Conservation (phyloP, 2,113 vertebrate genomes). For the Nicator chloris region DNA sequence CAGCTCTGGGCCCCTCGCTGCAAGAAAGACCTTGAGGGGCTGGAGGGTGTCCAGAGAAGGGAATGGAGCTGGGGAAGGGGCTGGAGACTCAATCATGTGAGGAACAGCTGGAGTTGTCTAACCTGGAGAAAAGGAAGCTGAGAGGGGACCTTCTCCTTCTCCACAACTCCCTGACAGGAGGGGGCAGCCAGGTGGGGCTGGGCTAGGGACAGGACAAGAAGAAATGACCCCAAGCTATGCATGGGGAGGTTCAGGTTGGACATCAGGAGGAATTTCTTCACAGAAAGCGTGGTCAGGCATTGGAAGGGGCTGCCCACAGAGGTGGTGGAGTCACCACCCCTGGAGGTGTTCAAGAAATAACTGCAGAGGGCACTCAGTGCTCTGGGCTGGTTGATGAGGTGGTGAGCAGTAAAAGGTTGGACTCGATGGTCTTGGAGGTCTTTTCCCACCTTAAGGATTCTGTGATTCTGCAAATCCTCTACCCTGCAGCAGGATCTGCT, state of each 20-base stretch:
- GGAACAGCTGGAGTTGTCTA: not conserved
- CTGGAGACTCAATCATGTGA: not conserved
- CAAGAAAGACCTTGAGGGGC: not conserved
- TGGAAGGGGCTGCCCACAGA: not conserved
- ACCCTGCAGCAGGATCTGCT: not conserved
- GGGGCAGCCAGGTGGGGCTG: rapidly evolving
- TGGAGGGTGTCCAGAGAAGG: not conserved
- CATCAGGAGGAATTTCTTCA: not conserved
- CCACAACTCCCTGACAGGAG: not conserved
- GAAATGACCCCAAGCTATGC: not conserved
- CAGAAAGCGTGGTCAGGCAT: not conserved
- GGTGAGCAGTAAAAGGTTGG: not conserved
- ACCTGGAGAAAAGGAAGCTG: not conserved
- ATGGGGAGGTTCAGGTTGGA: not conserved
- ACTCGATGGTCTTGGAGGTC: rapidly evolving
- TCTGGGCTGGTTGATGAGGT: not conserved
- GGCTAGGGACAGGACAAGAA: not conserved
- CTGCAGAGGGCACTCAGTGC: not conserved
- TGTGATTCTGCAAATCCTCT: not conserved
- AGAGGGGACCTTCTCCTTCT: not conserved
- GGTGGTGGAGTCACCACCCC: no score
- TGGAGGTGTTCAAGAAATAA: not conserved
- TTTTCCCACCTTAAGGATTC: not conserved
- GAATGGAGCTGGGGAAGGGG: not conserved
- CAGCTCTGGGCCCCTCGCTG: not conserved